Evolutionary conservation across 2,888 invertebrate species (phyloP), one percentile per base, ranked within the genome.

Genomic region (Trisateles emortualis): DNA sequence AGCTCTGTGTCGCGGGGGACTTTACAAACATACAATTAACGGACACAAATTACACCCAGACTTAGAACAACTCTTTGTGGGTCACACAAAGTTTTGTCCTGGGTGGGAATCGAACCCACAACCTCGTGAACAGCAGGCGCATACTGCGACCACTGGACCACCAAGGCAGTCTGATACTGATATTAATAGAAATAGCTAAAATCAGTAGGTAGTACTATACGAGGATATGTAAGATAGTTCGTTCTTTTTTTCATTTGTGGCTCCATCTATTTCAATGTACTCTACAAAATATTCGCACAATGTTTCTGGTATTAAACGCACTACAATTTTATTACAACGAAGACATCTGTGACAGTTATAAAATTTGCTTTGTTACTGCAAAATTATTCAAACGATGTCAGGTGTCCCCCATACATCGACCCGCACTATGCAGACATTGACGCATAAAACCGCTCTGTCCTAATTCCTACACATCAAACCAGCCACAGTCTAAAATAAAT

Each of bases 371-470:
- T 76, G 78, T 81, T 81, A 88, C 79, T 86, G 88, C 86, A 76
- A 83, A 88, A 89, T 88, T 88, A 89, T 89, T 88, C 88, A 87
- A 81, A 82, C 68, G 74, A 81, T 83, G 85, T 87, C 89, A 89
- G 88, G 87, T 89, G 88, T 82, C 83, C 81, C 79, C 77, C 75
- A 82, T 80, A 75, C 55, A 57, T 71, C 44, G 64, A 48, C 82
- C 81, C 83, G 82, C 81, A 80, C 81, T 74, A 76, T 70, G 76
- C 75, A 64, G 72, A 80, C 64, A 54, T 47, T 67, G 68, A 72
- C 74, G 72, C 76, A 76, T 77, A 75, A 74, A 76, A 73, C 69
- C 49, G 36, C 63, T 59, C 45, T 59, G 72, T 68, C 67, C 71
- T 68, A 72, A 79, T 76, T 75, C 74, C 58, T 61, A 50, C 49